Percentiles rank a stretch among this genome's conserved stretches.
phyloP scores from a whole-genome alignment of 2,113 vertebrate genomes.

The Equus przewalskii region DNA sequence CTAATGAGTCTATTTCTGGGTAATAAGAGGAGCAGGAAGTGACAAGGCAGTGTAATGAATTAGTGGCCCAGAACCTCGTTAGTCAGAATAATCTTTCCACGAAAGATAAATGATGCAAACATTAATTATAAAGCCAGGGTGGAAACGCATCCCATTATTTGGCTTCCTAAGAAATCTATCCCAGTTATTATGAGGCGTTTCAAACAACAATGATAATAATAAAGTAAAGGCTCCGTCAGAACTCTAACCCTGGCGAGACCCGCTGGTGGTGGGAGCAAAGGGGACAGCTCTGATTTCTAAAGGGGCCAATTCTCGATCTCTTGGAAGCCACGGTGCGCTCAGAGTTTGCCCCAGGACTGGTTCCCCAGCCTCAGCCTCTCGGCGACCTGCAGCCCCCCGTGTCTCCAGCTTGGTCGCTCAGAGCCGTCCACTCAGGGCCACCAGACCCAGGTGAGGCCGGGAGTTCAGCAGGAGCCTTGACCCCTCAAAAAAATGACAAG shows the following conservation, averaged over 20 bases:
- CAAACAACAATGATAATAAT: constrained; percentile 68
- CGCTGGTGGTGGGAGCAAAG: accelerated
- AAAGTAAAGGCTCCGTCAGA: constrained; percentile 50
- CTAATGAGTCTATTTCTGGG: constrained; percentile 92
- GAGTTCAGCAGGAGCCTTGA: not conserved
- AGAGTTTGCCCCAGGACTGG: not conserved
- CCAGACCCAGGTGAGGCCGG: not conserved
- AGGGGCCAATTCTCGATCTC: not conserved
- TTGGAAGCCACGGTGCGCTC: accelerated
- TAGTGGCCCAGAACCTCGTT: constrained; percentile 94
- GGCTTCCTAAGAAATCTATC: constrained; percentile 85
- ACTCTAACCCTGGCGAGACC: not conserved
- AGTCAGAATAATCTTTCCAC: constrained; percentile 93
- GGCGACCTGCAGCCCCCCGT: not conserved
- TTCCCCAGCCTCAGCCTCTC: accelerated
- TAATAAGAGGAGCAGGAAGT: constrained; percentile 94
- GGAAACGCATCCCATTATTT: constrained; percentile 91
- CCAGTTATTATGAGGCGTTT: constrained; percentile 82
- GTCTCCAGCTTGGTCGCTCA: too few relatives aligned
- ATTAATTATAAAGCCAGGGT: constrained; percentile 93
- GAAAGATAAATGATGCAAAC: constrained; percentile 94
- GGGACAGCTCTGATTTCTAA: not conserved
- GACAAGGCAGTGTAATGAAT: constrained; percentile 92
- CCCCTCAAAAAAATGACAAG: not conserved
- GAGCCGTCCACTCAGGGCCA: not conserved